A percentile compares a stretch with the other conserved stretches of the same genome.
These are phyloP conservation scores for Pogonophryne albipinna DNA, from an alignment of 2,797 vertebrate genomes.

Conservation along the genomic window DNA sequence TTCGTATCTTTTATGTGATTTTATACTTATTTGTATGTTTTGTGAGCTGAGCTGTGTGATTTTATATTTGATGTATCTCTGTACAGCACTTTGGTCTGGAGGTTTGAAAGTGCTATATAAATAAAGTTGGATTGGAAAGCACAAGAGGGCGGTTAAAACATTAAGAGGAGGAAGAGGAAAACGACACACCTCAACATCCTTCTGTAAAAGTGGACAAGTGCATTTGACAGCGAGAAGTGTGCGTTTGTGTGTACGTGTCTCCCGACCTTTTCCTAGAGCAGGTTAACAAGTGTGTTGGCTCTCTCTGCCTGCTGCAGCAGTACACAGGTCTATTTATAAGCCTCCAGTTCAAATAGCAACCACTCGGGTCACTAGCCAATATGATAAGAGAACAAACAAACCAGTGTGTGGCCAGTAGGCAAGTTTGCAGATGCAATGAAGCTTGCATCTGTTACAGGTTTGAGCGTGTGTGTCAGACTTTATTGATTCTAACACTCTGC, in stretches of 20 bases:
- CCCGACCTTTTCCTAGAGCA: conserved; percentile 62
- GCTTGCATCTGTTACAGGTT: conserved; percentile 4
- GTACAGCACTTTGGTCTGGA: no score
- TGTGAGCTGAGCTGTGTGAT: no score
- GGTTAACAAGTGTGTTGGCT: conserved; percentile 52
- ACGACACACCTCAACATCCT: conserved; percentile 11
- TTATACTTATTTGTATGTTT: no score
- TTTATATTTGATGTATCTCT: no score
- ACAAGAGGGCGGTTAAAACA: neutral
- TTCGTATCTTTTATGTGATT: no score
- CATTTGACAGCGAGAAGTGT: conserved; percentile 52
- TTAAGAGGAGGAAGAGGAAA: neutral
- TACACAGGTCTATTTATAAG: conserved; percentile 79
- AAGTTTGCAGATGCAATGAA: conserved; percentile 22
- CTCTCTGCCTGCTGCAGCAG: conserved; percentile 61
- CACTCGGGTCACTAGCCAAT: conserved; percentile 60
- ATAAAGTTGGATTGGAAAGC: no score
- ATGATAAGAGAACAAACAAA: conserved; percentile 71
- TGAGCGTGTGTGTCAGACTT: neutral
- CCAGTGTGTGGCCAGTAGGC: conserved; percentile 47
- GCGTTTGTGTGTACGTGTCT: conserved; percentile 15
- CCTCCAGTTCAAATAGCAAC: conserved; percentile 74
- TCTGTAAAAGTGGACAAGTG: conserved; percentile 52
- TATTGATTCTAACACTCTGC: neutral
- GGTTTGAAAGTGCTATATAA: no score